Base-by-base conservation (phyloP, 2,113 vertebrate genomes). In the Calonectris borealis region DNA sequence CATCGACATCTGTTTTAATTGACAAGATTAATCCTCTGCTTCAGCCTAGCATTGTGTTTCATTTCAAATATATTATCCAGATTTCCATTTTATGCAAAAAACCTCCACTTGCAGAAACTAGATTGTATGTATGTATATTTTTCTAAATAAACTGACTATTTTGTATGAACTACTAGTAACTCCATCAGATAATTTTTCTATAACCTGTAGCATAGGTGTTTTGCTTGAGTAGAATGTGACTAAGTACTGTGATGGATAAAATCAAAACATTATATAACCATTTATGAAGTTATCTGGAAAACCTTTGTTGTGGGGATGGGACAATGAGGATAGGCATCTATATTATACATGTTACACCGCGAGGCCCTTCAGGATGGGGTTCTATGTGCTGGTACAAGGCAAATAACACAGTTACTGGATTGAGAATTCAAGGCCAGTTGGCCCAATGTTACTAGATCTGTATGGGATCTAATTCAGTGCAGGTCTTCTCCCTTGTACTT, bases 271-370 rank as follows among this genome's bases (percentile, higher is more conserved):
- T 10, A 18, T 55, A 46, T 24, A 80, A 16, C 25, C 8, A 18
- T 44, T 66, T n/a, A 48, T 57, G 52, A 91, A 51, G 38, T 16
- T 48, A 36, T 11, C 26, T 66, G 60, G 60, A 57, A 90, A 87
- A 22, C 6, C 14, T 71, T 61, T 79, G 31, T 13, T 42, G 24
- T 38, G 44, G 40, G 32, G 40, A 68, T 42, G 40, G 55, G 24
- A 65, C 27, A 24, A 78, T 32, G 17, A 61, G 36, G n/a, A 40
- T 10, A 22, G 57, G 27, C 17, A 29, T 60, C 51, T 26, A 2
- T 66, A 24, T 49, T 40, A 13, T 7, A 46, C 5, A 7, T 7
- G 16, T 27, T 51, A 22, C 36, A 34, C 14, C 1, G 0, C 2
- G n/a, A 65, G 31, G 21, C 5, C 36, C 26, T n/a, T 36, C 29